These are phyloP conservation scores for Euthynnus affinis DNA, from an alignment of 2,797 vertebrate genomes.

Conservation along the genomic window DNA sequence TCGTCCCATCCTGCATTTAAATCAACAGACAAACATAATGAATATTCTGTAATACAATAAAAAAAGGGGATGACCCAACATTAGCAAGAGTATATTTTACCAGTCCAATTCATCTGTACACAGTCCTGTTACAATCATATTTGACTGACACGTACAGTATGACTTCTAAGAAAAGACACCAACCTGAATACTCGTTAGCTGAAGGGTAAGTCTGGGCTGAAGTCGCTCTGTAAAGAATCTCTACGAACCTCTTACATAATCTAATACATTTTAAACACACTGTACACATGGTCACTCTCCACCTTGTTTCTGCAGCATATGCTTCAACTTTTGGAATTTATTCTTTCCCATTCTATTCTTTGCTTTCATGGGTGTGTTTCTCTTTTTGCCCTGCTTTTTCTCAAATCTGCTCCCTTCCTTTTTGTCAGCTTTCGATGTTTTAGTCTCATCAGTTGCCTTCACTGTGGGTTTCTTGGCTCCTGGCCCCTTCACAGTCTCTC, in stretches of 20 bases:
- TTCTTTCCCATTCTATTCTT: conserved; percentile 84
- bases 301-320: conserved; percentile 61
- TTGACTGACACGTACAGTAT: conserved; percentile 24
- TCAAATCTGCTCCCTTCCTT: conserved; percentile 75
- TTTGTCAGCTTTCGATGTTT: conserved; percentile 58
- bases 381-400: conserved; percentile 78
- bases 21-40: conserved; percentile 51
- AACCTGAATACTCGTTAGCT: neutral
- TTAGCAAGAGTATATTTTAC: neutral
- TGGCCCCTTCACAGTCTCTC: conserved; percentile 57
- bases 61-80: conserved; percentile 25
- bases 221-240: conserved; percentile 4
- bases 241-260: conserved; percentile 33
- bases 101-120: conserved; percentile 41
- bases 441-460: conserved; percentile 42
- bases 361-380: conserved; percentile 58
- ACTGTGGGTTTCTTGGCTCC: conserved; percentile 48
- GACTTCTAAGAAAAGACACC: conserved; percentile 2
- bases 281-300: conserved; percentile 42
- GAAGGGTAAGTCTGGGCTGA: neutral
- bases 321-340: conserved; percentile 82
- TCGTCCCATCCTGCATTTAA: conserved; percentile 9
- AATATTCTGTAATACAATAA: conserved; percentile 58
- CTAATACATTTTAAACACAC: conserved; percentile 23
- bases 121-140: conserved; percentile 12